A percentile compares a stretch with the other conserved stretches of the same genome.
Evolutionary conservation across 1,140 invertebrate species (phyloP).

Genomic region (Drosophila sproati): DNA sequence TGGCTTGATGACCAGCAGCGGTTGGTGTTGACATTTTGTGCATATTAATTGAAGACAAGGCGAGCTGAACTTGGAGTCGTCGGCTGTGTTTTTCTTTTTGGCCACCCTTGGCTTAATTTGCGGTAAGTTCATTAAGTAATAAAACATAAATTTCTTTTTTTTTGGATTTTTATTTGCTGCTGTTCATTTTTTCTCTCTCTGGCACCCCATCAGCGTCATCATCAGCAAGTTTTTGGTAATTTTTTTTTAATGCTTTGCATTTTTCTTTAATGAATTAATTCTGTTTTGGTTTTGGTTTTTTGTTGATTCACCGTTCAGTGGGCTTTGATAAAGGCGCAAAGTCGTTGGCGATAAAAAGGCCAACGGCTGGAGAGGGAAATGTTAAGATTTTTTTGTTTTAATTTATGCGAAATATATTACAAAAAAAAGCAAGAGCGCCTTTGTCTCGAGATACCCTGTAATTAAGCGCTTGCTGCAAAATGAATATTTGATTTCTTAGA

Average conservation of each 20-base stretch:
- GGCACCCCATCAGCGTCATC: constrained; percentile 24
- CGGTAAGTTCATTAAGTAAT: constrained; percentile 83
- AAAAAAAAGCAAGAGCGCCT: constrained; percentile 15
- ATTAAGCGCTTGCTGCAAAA: too few relatives aligned
- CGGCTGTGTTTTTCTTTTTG: constrained; percentile 14
- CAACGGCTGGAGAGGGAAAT: constrained; percentile 26
- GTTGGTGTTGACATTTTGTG: constrained; percentile 76
- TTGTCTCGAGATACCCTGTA: neutral
- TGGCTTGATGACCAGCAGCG: constrained; percentile 60
- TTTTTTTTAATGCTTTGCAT: constrained; percentile 74
- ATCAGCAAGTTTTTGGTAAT: constrained; percentile 57
- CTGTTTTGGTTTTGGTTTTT: constrained; percentile 77
- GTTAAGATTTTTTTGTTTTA: constrained; percentile 47
- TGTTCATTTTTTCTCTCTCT: constrained; percentile 25
- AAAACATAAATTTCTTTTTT: constrained; percentile 80
- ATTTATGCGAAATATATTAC: constrained; percentile 73
- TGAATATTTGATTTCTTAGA: too few relatives aligned
- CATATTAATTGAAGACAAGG: constrained; percentile 79
- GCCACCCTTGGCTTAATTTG: constrained; percentile 78
- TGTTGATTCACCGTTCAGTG: constrained; percentile 82
- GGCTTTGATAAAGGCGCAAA: constrained; percentile 78
- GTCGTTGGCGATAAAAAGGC: constrained; percentile 67
- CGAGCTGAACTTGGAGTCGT: constrained; percentile 23
- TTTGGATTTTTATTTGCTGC: constrained; percentile 22
- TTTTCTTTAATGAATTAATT: constrained; percentile 84